phyloP scores from a whole-genome alignment of 2,113 vertebrate species.

The Cephalopholis sonnerati region DNA sequence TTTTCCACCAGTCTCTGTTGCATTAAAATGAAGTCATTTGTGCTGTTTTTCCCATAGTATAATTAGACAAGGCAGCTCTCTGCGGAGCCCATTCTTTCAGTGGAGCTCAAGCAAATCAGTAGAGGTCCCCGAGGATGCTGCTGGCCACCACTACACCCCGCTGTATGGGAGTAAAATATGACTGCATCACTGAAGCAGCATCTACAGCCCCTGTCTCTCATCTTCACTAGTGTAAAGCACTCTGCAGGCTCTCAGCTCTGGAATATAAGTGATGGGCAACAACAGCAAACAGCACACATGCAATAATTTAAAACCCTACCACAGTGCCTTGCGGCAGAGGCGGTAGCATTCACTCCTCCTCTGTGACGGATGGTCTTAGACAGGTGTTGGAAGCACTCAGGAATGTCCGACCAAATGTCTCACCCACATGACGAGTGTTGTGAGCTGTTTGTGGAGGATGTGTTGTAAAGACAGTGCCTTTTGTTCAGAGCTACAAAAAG shows the following conservation, averaged over 20 bases:
- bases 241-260: slow-evolving; percentile 21
- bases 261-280: slow-evolving; percentile 54
- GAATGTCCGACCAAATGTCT: slow-evolving; percentile 55
- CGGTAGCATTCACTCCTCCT: slow-evolving; percentile 2
- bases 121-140: slow-evolving; percentile 46
- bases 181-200: slow-evolving; percentile 39
- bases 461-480: slow-evolving; percentile 26
- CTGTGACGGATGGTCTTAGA: slow-evolving; percentile 49
- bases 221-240: slow-evolving; percentile 19
- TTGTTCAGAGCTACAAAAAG: slow-evolving; percentile 14
- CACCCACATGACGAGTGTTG: slow-evolving; percentile 22
- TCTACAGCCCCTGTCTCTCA: slow-evolving; percentile 13
- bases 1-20: slow-evolving; percentile 12
- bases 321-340: background rate
- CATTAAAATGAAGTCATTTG: slow-evolving; percentile 55
- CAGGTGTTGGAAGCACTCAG: slow-evolving; percentile 47
- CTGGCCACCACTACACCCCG: slow-evolving; percentile 28
- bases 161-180: slow-evolving; percentile 44
- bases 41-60: slow-evolving; percentile 36
- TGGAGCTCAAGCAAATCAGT: slow-evolving; percentile 16
- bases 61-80: slow-evolving; percentile 47
- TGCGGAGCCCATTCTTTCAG: slow-evolving; percentile 17
- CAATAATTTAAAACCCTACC: slow-evolving; percentile 30
- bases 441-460: slow-evolving; percentile 37
- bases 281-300: slow-evolving; percentile 20